Percentiles rank a stretch among this genome's conserved stretches.
These are phyloP conservation scores for Panthera leo DNA, from an alignment of 2,113 vertebrate genomes.

Conservation along the genomic window DNA sequence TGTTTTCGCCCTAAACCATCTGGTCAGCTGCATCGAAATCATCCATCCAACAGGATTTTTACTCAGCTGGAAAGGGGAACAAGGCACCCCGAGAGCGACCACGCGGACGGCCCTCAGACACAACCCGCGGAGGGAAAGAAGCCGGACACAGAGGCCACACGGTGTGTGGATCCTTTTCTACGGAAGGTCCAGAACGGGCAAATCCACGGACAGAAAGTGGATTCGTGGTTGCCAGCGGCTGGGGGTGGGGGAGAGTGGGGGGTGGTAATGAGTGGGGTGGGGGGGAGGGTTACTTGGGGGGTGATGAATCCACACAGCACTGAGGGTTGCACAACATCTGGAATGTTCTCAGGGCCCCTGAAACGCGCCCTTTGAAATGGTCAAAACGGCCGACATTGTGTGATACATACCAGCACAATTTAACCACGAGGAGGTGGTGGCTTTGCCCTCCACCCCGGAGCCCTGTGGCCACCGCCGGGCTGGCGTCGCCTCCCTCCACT, in stretches of 20 bases:
- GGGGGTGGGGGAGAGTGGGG: accelerated
- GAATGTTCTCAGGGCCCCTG: accelerated
- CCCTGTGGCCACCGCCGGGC: accelerated
- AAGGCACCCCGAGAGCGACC: accelerated
- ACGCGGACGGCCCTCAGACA: accelerated
- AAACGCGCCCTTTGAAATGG: accelerated
- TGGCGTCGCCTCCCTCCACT: accelerated
- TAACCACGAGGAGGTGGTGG: neutral
- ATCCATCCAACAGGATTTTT: neutral
- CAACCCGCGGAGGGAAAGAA: accelerated
- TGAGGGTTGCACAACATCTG: accelerated
- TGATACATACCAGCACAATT: accelerated
- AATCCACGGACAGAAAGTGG: accelerated
- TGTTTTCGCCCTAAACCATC: neutral
- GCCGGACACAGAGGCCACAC: accelerated
- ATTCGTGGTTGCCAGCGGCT: accelerated
- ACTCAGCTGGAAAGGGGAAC: neutral
- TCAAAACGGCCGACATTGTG: accelerated
- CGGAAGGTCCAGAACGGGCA: accelerated
- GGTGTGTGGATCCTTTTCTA: accelerated
- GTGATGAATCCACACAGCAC: accelerated
- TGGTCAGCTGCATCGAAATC: neutral
- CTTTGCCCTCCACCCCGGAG: accelerated
- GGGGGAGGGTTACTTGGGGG: neutral
- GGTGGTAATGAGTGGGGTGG: accelerated